Conservation (phyloP, 2,797 vertebrate genomes). For the Mastacembelus armatus region DNA sequence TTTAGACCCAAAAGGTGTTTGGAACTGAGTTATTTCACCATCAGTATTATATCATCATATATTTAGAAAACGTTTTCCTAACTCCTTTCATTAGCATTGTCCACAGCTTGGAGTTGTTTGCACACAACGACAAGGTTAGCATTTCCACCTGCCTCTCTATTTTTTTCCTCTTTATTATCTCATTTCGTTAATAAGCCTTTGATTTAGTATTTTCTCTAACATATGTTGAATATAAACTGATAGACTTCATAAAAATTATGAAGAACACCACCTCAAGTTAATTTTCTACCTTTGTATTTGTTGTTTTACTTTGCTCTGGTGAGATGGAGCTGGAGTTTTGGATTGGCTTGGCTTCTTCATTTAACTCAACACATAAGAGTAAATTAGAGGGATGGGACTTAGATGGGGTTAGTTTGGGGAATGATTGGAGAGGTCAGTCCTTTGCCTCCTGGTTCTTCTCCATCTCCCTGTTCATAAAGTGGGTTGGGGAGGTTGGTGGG, state of each 20-base stretch:
- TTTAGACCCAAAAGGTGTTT: conserved; percentile 3
- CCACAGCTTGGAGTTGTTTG: conserved; percentile 19
- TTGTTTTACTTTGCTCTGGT: conserved; percentile 48
- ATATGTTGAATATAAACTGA: conserved; percentile 36
- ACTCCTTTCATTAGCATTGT: conserved; percentile 16
- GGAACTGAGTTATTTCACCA: neutral
- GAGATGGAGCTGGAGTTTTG: conserved; percentile 56
- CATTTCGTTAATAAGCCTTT: no score
- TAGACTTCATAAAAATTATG: conserved; percentile 35
- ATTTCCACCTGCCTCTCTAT: conserved; percentile 75
- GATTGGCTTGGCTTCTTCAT: conserved; percentile 52
- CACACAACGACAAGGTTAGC: conserved; percentile 85
- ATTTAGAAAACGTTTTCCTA: neutral
- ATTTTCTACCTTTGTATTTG: conserved; percentile 47
- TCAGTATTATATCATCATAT: conserved; percentile 17
- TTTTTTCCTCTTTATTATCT: conserved; percentile 31
- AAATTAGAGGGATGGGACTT: conserved; percentile 16
- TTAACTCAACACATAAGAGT: conserved; percentile 10
- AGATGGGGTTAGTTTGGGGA: conserved; percentile 44
- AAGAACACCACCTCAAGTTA: conserved; percentile 10
- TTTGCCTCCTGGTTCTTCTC: conserved; percentile 63
- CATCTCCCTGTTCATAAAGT: conserved; percentile 47
- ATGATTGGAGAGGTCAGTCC: conserved; percentile 54
- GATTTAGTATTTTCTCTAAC: conserved; percentile 8
- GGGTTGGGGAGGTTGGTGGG: conserved; percentile 56